phyloP scores from a whole-genome alignment of 2,113 vertebrate species.

The Cochlearius cochlearius region DNA sequence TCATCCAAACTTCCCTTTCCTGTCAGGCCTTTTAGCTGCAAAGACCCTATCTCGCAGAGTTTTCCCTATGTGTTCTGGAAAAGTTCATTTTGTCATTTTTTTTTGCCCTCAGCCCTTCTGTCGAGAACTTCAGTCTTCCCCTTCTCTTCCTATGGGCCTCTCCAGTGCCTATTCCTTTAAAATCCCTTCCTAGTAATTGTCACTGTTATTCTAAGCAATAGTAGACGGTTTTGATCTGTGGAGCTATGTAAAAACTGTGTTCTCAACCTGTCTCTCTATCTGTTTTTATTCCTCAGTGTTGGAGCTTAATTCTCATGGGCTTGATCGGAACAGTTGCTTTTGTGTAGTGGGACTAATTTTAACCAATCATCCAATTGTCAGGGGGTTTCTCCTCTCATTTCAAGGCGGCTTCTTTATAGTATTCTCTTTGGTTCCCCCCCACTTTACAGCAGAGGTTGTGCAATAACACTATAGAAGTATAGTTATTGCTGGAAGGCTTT shows the following conservation, averaged over 20 bases:
- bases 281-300: conserved; percentile 18
- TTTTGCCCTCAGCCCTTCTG: not conserved
- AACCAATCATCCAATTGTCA: conserved; percentile 40
- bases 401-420: not conserved
- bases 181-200: conserved; percentile 16
- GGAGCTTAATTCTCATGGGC: conserved; percentile 41
- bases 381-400: conserved; percentile 33
- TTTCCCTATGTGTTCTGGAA: not conserved
- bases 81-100: not conserved
- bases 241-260: conserved; percentile 29
- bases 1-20: not conserved
- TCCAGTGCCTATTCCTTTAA: conserved; percentile 21
- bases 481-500: conserved; percentile 48
- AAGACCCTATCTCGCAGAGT: not conserved
- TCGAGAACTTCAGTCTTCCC: not conserved
- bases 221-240: conserved; percentile 26
- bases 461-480: not conserved
- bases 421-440: conserved; percentile 35
- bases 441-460: conserved; percentile 29
- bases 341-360: conserved; percentile 51
- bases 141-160: not conserved
- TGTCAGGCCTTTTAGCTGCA: not conserved
- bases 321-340: conserved; percentile 35
- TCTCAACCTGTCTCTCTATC: conserved; percentile 43
- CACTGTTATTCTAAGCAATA: conserved; percentile 48